These are phyloP conservation scores for Caenorhabditis panamensis DNA, from an alignment of 2,888 invertebrate genomes.

Conservation along the genomic window DNA sequence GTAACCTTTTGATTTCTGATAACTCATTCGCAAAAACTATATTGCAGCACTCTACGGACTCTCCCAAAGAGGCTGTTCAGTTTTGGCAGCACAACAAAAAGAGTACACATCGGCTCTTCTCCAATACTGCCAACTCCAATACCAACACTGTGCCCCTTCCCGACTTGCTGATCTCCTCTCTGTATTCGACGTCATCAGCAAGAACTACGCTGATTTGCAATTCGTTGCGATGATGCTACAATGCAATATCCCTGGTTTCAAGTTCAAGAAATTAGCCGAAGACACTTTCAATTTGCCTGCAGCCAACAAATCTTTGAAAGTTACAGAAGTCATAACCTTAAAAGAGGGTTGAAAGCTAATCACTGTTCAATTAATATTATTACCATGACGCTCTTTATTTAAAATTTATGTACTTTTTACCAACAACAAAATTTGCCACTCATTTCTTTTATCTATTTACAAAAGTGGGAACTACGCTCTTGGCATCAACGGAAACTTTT, in stretches of 20 bases:
- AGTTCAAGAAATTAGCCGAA: slow-evolving; percentile 13
- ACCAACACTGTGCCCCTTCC: slow-evolving; percentile 7
- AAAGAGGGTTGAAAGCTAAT: no score
- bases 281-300: slow-evolving; percentile 6
- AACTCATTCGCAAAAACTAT: neutral
- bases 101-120: neutral
- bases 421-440: no score
- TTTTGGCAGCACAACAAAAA: neutral
- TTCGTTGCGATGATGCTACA: neutral
- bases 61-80: neutral
- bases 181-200: neutral
- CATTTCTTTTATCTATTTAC: no score
- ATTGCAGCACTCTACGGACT: neutral
- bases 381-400: no score
- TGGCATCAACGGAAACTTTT: neutral
- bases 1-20: neutral
- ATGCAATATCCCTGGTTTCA: neutral
- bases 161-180: slow-evolving; percentile 15
- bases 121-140: neutral
- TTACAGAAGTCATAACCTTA: no score
- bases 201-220: neutral
- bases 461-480: neutral
- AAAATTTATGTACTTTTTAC: no score
- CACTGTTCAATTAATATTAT: no score
- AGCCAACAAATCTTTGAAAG: no score